Evolutionary conservation across 2,888 invertebrate species (phyloP).

Genomic region (Linnaemya tessellans): DNA sequence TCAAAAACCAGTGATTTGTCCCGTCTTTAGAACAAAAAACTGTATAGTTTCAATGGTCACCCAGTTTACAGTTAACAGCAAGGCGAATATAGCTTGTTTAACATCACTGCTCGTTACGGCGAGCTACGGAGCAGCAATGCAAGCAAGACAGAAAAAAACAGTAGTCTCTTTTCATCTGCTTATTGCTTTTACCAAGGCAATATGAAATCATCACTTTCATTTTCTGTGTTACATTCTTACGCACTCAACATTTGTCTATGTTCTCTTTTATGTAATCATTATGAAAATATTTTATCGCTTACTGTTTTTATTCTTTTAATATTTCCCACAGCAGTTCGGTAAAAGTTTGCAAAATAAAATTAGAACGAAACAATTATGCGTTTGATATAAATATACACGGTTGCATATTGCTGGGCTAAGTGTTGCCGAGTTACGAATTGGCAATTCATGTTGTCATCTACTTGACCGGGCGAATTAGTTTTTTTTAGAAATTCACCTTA

Average conservation of each 20-base stretch:
- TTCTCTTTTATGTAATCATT: not conserved
- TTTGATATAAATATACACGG: constrained; percentile 44
- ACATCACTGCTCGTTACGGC: constrained; percentile 57
- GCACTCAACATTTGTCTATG: not conserved
- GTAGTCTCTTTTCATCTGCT: constrained; percentile 72
- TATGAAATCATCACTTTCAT: constrained; percentile 81
- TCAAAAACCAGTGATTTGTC: too few relatives aligned
- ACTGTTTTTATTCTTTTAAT: constrained; percentile 43
- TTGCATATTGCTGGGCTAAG: constrained; percentile 26
- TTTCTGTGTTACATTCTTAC: constrained; percentile 58
- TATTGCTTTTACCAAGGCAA: constrained; percentile 73
- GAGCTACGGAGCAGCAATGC: constrained; percentile 73
- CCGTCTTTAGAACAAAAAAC: too few relatives aligned
- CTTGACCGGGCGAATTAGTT: too few relatives aligned
- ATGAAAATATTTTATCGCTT: constrained; percentile 22
- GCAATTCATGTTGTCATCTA: not conserved
- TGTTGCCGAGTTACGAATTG: not conserved
- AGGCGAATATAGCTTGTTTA: too few relatives aligned
- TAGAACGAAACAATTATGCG: constrained; percentile 65
- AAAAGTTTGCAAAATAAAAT: constrained; percentile 71
- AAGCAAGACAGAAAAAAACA: constrained; percentile 72
- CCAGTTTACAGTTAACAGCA: too few relatives aligned
- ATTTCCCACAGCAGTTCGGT: constrained; percentile 27
- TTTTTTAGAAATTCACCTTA: too few relatives aligned
- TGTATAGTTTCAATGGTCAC: too few relatives aligned